phyloP scores from a whole-genome alignment of 2,113 vertebrate genomes.

The Proterorhinus semilunaris region DNA sequence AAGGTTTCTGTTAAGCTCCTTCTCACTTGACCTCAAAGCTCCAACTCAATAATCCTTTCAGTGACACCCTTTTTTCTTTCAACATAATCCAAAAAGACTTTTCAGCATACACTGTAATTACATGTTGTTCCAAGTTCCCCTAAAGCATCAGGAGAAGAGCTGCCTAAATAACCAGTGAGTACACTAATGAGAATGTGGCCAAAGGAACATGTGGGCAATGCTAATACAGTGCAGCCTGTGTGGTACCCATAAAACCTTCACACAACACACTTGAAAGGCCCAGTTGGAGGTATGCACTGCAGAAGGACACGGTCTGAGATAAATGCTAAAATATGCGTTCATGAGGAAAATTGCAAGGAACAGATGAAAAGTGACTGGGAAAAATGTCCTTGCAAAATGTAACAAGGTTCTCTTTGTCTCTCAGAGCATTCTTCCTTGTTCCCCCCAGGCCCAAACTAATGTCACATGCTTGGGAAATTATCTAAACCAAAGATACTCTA shows the following conservation, averaged over 20 bases:
- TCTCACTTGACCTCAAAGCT: constrained; percentile 64
- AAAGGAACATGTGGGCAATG: constrained; percentile 26
- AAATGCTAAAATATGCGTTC: constrained; percentile 3
- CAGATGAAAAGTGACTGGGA: not conserved
- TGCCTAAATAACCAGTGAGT: constrained; percentile 42
- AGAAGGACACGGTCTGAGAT: constrained; percentile 8
- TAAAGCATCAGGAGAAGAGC: constrained; percentile 36
- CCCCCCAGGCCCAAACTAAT: not conserved
- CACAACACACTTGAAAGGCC: constrained; percentile 51
- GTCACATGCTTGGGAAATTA: not conserved
- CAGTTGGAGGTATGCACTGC: constrained; percentile 44
- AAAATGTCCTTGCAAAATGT: not conserved
- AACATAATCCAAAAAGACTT: not conserved
- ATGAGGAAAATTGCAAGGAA: not conserved
- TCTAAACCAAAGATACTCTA: not conserved
- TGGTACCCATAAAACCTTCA: constrained; percentile 34
- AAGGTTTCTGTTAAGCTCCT: constrained; percentile 62
- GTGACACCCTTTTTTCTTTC: not conserved
- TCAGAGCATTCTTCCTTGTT: constrained; percentile 1
- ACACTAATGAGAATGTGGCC: constrained; percentile 48
- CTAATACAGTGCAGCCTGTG: constrained; percentile 38
- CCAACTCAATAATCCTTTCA: constrained; percentile 50
- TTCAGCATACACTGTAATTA: constrained; percentile 42
- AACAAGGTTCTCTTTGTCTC: not conserved
- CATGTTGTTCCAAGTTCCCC: constrained; percentile 32